These are phyloP conservation scores for Argya squamiceps DNA, from an alignment of 2,797 vertebrate genomes.

Conservation along the genomic window DNA sequence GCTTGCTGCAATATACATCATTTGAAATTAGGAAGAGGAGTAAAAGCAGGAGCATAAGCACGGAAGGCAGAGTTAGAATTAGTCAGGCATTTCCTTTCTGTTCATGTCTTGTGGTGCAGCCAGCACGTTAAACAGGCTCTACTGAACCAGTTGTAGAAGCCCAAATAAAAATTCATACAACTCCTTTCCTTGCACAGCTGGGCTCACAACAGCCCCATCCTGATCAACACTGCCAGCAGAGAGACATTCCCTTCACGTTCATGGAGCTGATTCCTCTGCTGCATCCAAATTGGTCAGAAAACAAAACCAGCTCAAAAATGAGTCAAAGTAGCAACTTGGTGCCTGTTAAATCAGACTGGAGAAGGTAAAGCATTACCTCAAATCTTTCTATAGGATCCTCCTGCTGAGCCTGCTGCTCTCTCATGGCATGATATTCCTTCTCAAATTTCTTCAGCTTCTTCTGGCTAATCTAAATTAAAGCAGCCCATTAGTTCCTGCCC, in stretches of 20 bases:
- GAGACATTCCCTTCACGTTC: not conserved
- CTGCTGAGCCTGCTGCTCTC: slow-evolving; percentile 97
- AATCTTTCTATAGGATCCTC: slow-evolving; percentile 96
- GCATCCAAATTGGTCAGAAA: not conserved
- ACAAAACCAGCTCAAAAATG: not conserved
- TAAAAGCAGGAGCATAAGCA: not conserved
- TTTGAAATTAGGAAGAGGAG: not conserved
- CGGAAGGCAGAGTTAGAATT: not conserved
- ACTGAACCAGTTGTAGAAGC: not conserved
- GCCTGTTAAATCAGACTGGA: not conserved
- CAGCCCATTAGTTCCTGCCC: slow-evolving; percentile 52
- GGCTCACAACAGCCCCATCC: not conserved
- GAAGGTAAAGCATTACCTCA: slow-evolving; percentile 81
- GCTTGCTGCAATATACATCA: not conserved
- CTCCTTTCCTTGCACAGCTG: not conserved
- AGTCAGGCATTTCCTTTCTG: not conserved
- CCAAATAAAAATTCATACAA: not conserved
- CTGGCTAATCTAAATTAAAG: slow-evolving; percentile 88
- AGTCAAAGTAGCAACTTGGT: not conserved
- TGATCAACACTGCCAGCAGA: accelerated
- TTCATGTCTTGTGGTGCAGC: not conserved
- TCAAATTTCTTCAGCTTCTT: slow-evolving; percentile 99
- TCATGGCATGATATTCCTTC: slow-evolving; percentile 94
- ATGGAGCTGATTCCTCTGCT: not conserved
- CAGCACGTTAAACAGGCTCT: not conserved